Evolutionary conservation across 2,888 invertebrate genomes (phyloP), one percentile per base, ranked within the genome.

Genomic region (Cosmia pyralina): DNA sequence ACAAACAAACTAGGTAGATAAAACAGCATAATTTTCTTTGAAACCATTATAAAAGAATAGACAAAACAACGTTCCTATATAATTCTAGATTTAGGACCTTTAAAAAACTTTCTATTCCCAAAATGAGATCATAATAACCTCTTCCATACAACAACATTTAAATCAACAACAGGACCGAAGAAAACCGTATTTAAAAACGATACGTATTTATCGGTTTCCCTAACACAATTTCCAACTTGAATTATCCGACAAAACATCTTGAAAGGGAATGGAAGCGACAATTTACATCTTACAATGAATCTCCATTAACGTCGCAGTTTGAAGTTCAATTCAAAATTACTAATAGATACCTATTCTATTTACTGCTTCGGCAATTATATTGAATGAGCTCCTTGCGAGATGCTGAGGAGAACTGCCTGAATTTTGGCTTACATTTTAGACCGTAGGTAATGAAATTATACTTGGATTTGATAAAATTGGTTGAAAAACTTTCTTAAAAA

Each of bases 231-330:
- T 65, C n/a, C 38, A 79, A 83, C 75, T 80, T 67, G 71, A 79
- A 75, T 73, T 74, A 82, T 79, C 69, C 69, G 67, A 75, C 57
- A 76, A 81, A 85, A 83, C 76, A 74, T 74, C 74, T 70, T 65
- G 50, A 57, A 50, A 55, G 59, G 62, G 58, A 74, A 76, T 66
- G 60, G 66, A 58, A 65, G 62, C 71, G 72, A 84, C 72, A 74
- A 82, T 83, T 82, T 79, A 84, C 66, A 77, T 73, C 78, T 75
- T 80, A 84, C 85, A 85, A 82, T 84, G 84, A 84, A 78, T 80
- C 66, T 81, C 82, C 82, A 85, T 85, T 84, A 85, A 64, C 75
- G 72, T 15, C 59, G 65, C 69, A 64, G 74, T 76, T 69, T 77
- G 82, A 77, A 84, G 67, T 82, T 77, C 75, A 55, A 75, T 82